Conservation (phyloP, 1,140 invertebrate species). For the Charaxes varanes region DNA sequence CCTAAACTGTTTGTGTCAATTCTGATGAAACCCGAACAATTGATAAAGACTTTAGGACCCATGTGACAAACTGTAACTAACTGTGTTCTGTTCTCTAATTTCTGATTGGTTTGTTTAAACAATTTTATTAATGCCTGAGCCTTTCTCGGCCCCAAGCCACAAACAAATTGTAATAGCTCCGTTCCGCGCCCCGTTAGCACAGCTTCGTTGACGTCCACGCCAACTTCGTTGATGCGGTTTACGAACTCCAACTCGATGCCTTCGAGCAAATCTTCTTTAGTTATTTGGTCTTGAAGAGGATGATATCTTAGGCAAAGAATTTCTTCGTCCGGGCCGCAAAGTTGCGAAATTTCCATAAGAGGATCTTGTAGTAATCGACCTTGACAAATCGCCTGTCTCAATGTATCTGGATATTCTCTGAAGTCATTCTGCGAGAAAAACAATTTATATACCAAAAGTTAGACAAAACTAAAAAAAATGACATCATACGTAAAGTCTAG, state of each 20-base stretch:
- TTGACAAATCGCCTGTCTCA: conserved; percentile 94
- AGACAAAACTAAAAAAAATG: too few species aligned
- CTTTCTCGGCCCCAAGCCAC: conserved; percentile 97
- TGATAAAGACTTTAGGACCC: conserved; percentile 99
- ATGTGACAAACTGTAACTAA: conserved; percentile 96
- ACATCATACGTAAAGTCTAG: too few species aligned
- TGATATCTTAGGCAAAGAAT: conserved; percentile 95
- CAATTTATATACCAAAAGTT: background rate
- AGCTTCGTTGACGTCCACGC: conserved; percentile 97
- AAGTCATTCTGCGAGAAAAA: conserved; percentile 81
- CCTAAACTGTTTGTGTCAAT: conserved; percentile 97
- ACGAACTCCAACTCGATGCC: conserved; percentile 94
- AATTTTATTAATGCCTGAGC: conserved; percentile 92
- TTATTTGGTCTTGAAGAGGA: conserved; percentile 89
- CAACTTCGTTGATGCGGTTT: conserved; percentile 96
- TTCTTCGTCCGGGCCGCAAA: conserved; percentile 96
- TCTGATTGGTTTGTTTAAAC: conserved; percentile 94
- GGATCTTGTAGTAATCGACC: conserved; percentile 96
- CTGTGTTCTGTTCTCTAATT: conserved; percentile 95
- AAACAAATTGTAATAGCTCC: conserved; percentile 97
- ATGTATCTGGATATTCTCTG: conserved; percentile 90
- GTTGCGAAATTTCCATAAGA: conserved; percentile 94
- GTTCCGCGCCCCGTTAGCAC: conserved; percentile 91
- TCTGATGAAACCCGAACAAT: conserved; percentile 99
- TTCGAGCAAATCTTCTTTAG: conserved; percentile 90